These are phyloP conservation scores for Papilio aristodemus DNA, from an alignment of 1,140 invertebrate genomes.

Conservation along the genomic window DNA sequence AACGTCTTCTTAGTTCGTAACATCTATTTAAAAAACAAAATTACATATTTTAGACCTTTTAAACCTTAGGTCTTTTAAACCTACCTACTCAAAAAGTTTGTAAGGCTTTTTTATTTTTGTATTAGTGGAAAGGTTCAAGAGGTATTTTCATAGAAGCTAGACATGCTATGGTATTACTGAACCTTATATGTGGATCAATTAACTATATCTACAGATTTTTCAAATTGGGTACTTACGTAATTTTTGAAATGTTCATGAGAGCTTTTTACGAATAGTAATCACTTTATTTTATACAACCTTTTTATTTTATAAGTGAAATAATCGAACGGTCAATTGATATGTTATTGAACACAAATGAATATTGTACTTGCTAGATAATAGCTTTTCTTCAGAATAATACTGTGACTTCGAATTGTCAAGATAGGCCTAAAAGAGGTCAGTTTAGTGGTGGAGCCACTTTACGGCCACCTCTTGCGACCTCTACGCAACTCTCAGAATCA, in stretches of 20 bases:
- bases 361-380: neutral
- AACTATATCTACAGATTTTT: too few relatives aligned
- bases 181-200: too few relatives aligned
- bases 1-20: neutral
- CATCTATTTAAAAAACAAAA: neutral
- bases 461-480: neutral
- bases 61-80: neutral
- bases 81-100: neutral
- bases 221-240: too few relatives aligned
- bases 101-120: neutral
- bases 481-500: neutral
- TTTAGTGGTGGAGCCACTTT: neutral
- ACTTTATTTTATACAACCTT: too few relatives aligned
- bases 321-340: too few relatives aligned
- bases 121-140: too few relatives aligned
- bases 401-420: neutral
- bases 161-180: too few relatives aligned
- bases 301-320: too few relatives aligned
- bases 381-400: neutral
- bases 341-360: too few relatives aligned
- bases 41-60: neutral
- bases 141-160: too few relatives aligned
- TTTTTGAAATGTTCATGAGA: too few relatives aligned
- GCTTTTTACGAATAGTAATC: too few relatives aligned
- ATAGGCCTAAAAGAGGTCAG: slow-evolving; percentile 5